Evolutionary conservation across 2,113 vertebrate genomes (phyloP).

Genomic region (Microtus oregoni): DNA sequence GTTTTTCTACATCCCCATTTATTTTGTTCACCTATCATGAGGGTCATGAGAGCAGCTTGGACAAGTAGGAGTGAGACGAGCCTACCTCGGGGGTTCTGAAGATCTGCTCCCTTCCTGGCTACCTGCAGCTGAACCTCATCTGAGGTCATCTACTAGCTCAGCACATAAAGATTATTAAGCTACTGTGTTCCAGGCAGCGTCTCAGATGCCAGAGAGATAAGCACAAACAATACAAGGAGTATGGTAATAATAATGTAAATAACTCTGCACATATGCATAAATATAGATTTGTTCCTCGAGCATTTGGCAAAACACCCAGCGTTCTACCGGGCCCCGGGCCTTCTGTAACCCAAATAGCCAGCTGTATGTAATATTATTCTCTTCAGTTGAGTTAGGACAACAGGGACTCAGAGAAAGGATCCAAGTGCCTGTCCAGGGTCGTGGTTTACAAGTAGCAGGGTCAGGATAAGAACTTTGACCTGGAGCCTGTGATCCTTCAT

Average conservation of each 20-base stretch:
- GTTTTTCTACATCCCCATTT: neutral
- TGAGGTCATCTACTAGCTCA: neutral
- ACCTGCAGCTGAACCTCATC: neutral
- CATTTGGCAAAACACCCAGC: rapidly evolving
- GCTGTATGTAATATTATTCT: neutral
- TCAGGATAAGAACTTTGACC: neutral
- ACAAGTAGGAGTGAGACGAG: neutral
- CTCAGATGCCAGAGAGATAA: neutral
- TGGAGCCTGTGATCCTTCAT: neutral
- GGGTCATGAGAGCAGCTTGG: neutral
- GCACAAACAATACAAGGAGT: neutral
- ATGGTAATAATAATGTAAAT: neutral
- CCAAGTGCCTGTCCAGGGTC: neutral
- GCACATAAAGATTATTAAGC: neutral
- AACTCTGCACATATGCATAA: neutral
- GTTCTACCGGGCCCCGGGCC: neutral
- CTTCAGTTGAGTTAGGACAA: neutral
- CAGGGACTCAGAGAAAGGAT: neutral
- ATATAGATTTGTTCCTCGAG: too few relatives aligned
- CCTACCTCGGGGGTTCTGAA: neutral
- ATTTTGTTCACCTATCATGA: neutral
- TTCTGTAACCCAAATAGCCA: neutral
- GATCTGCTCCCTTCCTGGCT: neutral
- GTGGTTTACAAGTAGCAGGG: neutral
- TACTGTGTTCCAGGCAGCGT: neutral